These are phyloP conservation scores for Odontomachus brunneus DNA, from an alignment of 1,140 invertebrate genomes.

Conservation along the genomic window DNA sequence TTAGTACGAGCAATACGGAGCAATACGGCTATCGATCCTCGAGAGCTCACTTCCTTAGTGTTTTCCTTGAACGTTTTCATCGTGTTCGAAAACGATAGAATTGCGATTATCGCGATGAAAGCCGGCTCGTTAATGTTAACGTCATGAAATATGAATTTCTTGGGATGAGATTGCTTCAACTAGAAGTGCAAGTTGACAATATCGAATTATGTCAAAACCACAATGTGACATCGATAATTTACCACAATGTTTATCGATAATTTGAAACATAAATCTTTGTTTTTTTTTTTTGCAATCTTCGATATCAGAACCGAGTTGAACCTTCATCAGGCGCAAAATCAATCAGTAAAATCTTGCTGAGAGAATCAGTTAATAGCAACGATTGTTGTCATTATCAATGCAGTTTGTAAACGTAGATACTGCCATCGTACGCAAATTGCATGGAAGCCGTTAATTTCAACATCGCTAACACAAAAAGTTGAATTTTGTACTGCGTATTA, in stretches of 20 bases:
- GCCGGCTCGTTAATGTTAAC: conserved; percentile 16
- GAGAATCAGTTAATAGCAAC: too few species aligned
- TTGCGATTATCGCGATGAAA: neutral
- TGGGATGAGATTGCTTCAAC: neutral
- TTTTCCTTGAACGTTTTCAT: neutral
- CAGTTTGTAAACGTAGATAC: too few species aligned
- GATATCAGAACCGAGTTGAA: too few species aligned
- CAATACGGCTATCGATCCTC: conserved; percentile 22
- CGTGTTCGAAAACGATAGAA: neutral
- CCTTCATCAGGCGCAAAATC: too few species aligned
- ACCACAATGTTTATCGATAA: too few species aligned
- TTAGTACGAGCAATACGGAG: conserved; percentile 34
- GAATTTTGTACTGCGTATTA: too few species aligned
- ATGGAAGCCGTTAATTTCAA: too few species aligned
- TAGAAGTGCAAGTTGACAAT: neutral
- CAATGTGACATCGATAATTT: neutral
- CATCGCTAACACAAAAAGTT: too few species aligned
- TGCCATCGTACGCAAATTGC: too few species aligned
- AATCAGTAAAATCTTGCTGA: too few species aligned
- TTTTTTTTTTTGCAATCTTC: too few species aligned
- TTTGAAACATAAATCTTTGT: neutral
- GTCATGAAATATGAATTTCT: neutral
- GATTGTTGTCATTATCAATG: too few species aligned
- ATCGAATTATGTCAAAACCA: neutral
- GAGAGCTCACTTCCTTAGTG: neutral